phyloP scores from a whole-genome alignment of 2,797 vertebrate genomes.

The Microctenopoma lineatum region DNA sequence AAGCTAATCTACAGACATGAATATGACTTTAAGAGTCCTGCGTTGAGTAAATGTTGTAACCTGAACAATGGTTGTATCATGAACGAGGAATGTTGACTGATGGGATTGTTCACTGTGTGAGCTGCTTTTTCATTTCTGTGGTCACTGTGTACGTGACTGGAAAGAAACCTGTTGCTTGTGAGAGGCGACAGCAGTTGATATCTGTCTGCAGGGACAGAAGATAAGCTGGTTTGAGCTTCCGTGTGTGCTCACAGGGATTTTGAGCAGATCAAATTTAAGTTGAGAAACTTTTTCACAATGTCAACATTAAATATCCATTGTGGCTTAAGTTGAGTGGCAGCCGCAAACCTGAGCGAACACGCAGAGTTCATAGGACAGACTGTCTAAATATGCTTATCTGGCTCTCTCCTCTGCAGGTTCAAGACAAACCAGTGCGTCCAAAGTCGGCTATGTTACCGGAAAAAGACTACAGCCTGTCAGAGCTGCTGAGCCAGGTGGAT shows the following conservation, averaged over 20 bases:
- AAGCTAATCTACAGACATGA: constrained; percentile 40
- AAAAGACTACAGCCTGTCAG: constrained; percentile 93
- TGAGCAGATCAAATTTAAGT: background rate
- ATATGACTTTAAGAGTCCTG: constrained; percentile 47
- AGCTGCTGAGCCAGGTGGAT: constrained; percentile 94
- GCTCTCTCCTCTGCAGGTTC: constrained; percentile 60
- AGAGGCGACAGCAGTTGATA: constrained; percentile 19
- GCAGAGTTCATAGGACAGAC: constrained; percentile 12
- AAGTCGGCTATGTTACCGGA: constrained; percentile 88
- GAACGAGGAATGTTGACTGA: constrained; percentile 70
- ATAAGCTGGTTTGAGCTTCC: constrained; percentile 11
- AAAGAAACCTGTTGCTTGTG: constrained; percentile 10
- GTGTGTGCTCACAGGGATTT: background rate
- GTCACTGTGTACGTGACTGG: constrained; percentile 25
- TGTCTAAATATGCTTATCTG: constrained; percentile 21
- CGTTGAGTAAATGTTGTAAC: constrained; percentile 55
- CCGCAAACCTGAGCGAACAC: constrained; percentile 2
- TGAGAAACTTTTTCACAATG: constrained; percentile 45
- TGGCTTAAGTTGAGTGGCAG: background rate
- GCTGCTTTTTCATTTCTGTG: constrained; percentile 41
- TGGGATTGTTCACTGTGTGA: constrained; percentile 54
- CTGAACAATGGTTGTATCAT: constrained; percentile 55
- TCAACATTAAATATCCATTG: background rate
- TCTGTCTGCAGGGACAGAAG: background rate
- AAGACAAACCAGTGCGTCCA: constrained; percentile 77